Evolutionary conservation across 1,140 invertebrate species (phyloP).

Genomic region (Cheumatopsyche charites): DNA sequence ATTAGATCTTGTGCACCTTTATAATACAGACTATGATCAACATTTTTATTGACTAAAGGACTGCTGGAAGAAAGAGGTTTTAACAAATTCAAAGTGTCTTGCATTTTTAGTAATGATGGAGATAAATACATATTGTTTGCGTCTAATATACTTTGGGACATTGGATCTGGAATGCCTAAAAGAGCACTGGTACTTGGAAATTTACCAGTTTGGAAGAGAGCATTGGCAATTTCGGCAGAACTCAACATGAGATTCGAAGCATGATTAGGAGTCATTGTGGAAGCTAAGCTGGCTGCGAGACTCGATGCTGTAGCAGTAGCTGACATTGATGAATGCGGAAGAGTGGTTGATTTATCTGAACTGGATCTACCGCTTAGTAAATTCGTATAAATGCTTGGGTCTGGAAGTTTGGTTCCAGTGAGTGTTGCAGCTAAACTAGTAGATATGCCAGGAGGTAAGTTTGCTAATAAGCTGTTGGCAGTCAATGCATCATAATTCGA

Average conservation of each 20-base stretch:
- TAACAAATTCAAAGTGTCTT: constrained; percentile 56
- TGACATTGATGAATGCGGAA: constrained; percentile 47
- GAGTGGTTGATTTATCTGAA: constrained; percentile 51
- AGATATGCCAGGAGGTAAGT: constrained; percentile 56
- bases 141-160: constrained; percentile 71
- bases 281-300: constrained; percentile 49
- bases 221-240: constrained; percentile 65
- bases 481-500: constrained; percentile 54
- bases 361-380: constrained; percentile 53
- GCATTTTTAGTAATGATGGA: constrained; percentile 61
- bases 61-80: constrained; percentile 59
- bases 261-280: constrained; percentile 59
- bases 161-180: constrained; percentile 68
- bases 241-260: constrained; percentile 66
- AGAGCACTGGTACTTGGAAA: constrained; percentile 63
- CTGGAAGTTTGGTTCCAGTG: constrained; percentile 55
- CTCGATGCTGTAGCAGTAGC: constrained; percentile 34
- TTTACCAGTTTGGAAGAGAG: constrained; percentile 66
- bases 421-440: constrained; percentile 57
- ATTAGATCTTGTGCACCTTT: constrained; percentile 59
- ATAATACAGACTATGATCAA: constrained; percentile 57
- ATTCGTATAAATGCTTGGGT: constrained; percentile 57
- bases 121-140: constrained; percentile 73
- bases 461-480: constrained; percentile 58
- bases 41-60: constrained; percentile 56